Percentiles rank a stretch among this genome's conserved stretches.
Conservation (phyloP, 1,140 invertebrate species). For the Telenomus remus region DNA sequence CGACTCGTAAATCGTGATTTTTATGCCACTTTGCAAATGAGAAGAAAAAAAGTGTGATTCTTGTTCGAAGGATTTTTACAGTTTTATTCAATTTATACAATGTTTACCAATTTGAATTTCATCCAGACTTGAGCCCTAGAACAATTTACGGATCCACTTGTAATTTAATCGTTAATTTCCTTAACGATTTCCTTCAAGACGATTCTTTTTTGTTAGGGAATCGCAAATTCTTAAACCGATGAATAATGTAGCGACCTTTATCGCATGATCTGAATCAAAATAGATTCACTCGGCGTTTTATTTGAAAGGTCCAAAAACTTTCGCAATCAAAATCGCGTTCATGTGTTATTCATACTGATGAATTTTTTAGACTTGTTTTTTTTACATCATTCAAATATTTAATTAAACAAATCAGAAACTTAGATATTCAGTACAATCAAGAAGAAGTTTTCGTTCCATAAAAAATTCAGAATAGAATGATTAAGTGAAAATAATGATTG, state of each 20-base stretch:
- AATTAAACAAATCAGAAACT: too few relatives aligned
- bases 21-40: too few relatives aligned
- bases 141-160: background rate
- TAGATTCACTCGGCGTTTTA: background rate
- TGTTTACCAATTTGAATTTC: too few relatives aligned
- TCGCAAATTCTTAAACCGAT: background rate
- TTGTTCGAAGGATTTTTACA: too few relatives aligned
- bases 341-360: background rate
- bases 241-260: constrained; percentile 1
- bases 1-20: too few relatives aligned
- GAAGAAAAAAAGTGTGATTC: too few relatives aligned
- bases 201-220: background rate
- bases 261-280: background rate
- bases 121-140: too few relatives aligned
- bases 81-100: too few relatives aligned
- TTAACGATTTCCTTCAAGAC: background rate
- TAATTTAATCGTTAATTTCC: background rate
- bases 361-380: background rate
- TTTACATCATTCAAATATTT: too few relatives aligned
- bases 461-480: background rate
- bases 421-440: too few relatives aligned
- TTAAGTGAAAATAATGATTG: too few relatives aligned
- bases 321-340: background rate
- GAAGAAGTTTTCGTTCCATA: too few relatives aligned
- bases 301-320: background rate